Conservation (phyloP, 1,140 invertebrate species). For the Oncopodura yosiiana region DNA sequence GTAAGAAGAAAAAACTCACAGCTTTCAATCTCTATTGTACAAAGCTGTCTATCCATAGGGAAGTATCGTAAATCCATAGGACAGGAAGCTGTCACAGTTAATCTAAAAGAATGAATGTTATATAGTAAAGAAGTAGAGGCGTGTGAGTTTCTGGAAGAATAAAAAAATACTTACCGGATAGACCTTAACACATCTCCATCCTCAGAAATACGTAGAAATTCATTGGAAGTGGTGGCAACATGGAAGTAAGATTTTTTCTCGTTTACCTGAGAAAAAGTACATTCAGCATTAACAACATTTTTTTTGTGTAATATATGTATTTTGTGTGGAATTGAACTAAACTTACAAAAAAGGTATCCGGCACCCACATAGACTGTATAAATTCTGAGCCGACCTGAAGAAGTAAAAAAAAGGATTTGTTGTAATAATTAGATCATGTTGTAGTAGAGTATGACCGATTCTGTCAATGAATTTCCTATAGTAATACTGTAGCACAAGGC, state of each 20-base stretch:
- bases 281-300: not conserved
- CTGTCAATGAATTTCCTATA: too few species aligned
- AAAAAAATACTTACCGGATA: slow-evolving; percentile 65
- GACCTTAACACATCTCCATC: slow-evolving; percentile 87
- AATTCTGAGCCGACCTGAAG: slow-evolving; percentile 70
- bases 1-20: slow-evolving; percentile 86
- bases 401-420: not conserved
- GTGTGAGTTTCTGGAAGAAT: not conserved
- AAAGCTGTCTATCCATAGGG: slow-evolving; percentile 92
- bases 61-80: slow-evolving; percentile 96
- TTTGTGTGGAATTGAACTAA: slow-evolving; percentile 20
- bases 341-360: slow-evolving; percentile 84
- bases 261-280: slow-evolving; percentile 49
- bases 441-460: too few species aligned
- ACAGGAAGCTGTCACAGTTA: slow-evolving; percentile 92
- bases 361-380: slow-evolving; percentile 96
- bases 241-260: slow-evolving; percentile 98
- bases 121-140: not conserved
- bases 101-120: slow-evolving; percentile 50
- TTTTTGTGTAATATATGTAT: not conserved
- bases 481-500: too few species aligned
- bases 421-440: too few species aligned
- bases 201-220: slow-evolving; percentile 90
- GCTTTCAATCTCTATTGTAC: slow-evolving; percentile 95
- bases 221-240: slow-evolving; percentile 91